Conservation (phyloP, 2,113 vertebrate species). For the human (Homo sapiens) region GRCh38 chr14:97673001-97673500, state of each 20-base stretch:
- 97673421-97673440: accelerated
- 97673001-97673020: neutral
- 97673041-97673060: accelerated
- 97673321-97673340: accelerated
- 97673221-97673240: neutral
- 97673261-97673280: accelerated
- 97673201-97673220: neutral
- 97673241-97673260: neutral
- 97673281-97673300: neutral
- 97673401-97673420: neutral
- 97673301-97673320: no score
- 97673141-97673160: neutral
- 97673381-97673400: accelerated
- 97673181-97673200: neutral
- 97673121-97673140: accelerated
- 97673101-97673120: accelerated
- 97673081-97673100: accelerated
- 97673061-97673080: accelerated
- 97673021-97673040: no score
- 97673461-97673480: neutral
- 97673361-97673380: neutral
- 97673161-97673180: neutral
- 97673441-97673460: neutral
- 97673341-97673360: neutral
- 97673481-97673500: neutral